Percentiles rank a stretch among this genome's conserved stretches.
These are phyloP conservation scores for Proterorhinus semilunaris DNA, from an alignment of 2,113 vertebrate species.

Conservation along the genomic window DNA sequence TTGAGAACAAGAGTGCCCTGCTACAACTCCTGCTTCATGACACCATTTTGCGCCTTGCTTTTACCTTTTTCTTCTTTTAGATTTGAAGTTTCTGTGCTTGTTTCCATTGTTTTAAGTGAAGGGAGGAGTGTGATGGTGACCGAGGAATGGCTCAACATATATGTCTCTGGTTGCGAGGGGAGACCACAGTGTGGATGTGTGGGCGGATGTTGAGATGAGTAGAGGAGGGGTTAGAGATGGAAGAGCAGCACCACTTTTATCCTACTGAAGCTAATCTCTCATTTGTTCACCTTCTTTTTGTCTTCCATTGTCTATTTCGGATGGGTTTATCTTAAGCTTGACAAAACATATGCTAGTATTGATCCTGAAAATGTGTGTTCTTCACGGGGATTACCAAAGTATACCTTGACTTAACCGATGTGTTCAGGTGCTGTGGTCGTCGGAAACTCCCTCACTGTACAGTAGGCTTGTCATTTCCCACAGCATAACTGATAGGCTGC, in stretches of 20 bases:
- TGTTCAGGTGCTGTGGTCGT: constrained; percentile 32
- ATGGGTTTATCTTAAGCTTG: constrained; percentile 64
- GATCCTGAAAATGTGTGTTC: constrained; percentile 72
- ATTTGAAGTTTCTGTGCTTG: constrained; percentile 1
- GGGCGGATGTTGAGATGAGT: constrained; percentile 56
- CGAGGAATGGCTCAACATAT: constrained; percentile 31
- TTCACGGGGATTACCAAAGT: constrained; percentile 11
- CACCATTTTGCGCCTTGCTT: constrained; percentile 40
- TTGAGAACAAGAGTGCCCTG: constrained; percentile 35
- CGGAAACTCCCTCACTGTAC: constrained; percentile 42
- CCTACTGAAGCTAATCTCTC: constrained; percentile 64
- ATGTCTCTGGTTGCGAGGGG: constrained; percentile 65
- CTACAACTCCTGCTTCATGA: constrained; percentile 39
- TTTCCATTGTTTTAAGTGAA: constrained; percentile 14
- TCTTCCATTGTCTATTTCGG: constrained; percentile 53
- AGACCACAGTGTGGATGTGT: constrained; percentile 65
- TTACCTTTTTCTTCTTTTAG: constrained; percentile 31
- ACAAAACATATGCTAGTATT: constrained; percentile 55
- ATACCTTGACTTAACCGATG: background rate
- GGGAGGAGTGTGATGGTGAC: constrained; percentile 45
- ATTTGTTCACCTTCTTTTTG: constrained; percentile 47
- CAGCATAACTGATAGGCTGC: constrained; percentile 46
- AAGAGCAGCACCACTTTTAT: constrained; percentile 71
- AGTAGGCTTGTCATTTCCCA: constrained; percentile 54
- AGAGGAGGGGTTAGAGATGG: constrained; percentile 45